Evolutionary conservation across 2,888 invertebrate species (phyloP).

Genomic region (Cheilosia impressa): DNA sequence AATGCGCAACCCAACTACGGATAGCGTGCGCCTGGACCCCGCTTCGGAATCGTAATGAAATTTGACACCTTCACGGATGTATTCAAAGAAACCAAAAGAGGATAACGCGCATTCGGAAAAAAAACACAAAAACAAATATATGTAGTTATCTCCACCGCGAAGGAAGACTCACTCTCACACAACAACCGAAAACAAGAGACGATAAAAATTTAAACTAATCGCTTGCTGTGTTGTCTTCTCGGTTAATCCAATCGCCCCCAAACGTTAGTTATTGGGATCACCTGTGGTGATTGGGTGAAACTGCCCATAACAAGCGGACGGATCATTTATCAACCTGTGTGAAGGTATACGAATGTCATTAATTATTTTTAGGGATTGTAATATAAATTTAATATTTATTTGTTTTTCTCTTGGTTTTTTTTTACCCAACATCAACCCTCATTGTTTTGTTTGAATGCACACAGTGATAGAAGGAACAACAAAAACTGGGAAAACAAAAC

Average conservation of each 20-base stretch:
- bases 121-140: slow-evolving; percentile 39
- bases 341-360: slow-evolving; percentile 57
- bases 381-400: slow-evolving; percentile 76
- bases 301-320: slow-evolving; percentile 63
- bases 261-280: slow-evolving; percentile 54
- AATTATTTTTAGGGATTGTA: slow-evolving; percentile 69
- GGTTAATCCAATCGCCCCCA: slow-evolving; percentile 59
- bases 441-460: slow-evolving; percentile 58
- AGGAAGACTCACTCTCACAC: not conserved
- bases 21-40: slow-evolving; percentile 1
- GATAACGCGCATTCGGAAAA: slow-evolving; percentile 12
- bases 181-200: slow-evolving; percentile 22
- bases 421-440: slow-evolving; percentile 53
- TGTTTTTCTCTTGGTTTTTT: slow-evolving; percentile 48
- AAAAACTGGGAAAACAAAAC: slow-evolving; percentile 27
- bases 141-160: not conserved
- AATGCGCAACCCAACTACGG: slow-evolving; percentile 37
- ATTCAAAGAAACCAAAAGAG: not conserved
- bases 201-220: slow-evolving; percentile 69
- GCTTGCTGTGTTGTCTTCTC: slow-evolving; percentile 48
- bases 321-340: slow-evolving; percentile 69
- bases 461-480: slow-evolving; percentile 15
- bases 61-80: slow-evolving; percentile 55
- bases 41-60: slow-evolving; percentile 62
- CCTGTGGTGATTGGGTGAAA: slow-evolving; percentile 69